Evolutionary conservation across 2,113 vertebrate genomes (phyloP), one percentile per base, ranked within the genome.

Genomic region (Pomatostomus ruficeps): DNA sequence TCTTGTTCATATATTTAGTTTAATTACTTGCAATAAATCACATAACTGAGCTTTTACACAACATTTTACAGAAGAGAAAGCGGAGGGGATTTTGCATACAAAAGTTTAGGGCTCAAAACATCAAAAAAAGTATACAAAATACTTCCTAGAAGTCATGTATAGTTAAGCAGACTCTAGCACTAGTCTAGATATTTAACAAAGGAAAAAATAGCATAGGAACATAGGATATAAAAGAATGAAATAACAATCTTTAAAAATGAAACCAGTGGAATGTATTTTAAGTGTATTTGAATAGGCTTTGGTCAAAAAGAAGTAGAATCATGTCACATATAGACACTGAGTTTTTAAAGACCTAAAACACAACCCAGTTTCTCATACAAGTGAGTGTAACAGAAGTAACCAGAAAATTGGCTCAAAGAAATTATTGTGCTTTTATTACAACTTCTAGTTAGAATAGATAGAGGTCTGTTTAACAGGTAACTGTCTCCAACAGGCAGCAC

Each of bases 11-110:
- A 4, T 28, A 67, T 58, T 77, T 73, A 21, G 71, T 38, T 68
- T 52, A 54, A 75, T 35, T 72, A 52, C 28, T 80, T 77, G 5
- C 2, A 70, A 72, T 24, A 83, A 67, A 70, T 70, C 40, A 51
- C 4, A 5, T 16, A 76, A 54, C 17, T 42, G 11, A 80, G 14
- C 16, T 61, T 71, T 65, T 46, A 49, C 14, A 75, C 4, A 46
- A 21, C 49, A 43, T 49, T 67, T 72, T 49, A 79, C 9, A 55
- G 14, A 85, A 25, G 5, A 85, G 35, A 77, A 57, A 8, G 6
- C 1, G 2, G 12, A 12, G 7, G 5, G 2, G 0, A 10, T 48
- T 42, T 51, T 29, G 11, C 11, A 5, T 22, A 48, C 28, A 10
- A 67, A 38, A 22, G 6, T 45, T 61, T 36, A 68, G 12, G 40